These are phyloP conservation scores for Pipistrellus kuhlii DNA, from an alignment of 2,797 vertebrate species.

Conservation along the genomic window DNA sequence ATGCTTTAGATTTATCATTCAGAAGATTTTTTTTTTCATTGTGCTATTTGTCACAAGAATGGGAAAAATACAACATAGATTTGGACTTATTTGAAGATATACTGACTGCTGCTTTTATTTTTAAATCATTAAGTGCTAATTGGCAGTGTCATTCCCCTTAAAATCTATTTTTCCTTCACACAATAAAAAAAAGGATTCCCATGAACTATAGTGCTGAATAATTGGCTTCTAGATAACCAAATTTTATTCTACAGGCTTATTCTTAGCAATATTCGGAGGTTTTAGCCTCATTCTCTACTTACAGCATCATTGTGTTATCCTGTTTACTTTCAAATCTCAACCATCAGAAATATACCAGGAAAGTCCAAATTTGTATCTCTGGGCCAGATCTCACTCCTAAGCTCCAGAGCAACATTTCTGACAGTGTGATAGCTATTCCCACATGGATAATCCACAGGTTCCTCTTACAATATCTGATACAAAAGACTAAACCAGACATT, in stretches of 20 bases:
- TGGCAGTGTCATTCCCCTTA: background rate
- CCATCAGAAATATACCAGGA: background rate
- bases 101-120: background rate
- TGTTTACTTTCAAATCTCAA: background rate
- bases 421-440: background rate
- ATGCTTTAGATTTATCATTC: background rate
- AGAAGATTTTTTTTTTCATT: background rate
- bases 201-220: background rate
- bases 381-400: background rate
- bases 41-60: background rate
- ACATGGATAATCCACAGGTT: background rate
- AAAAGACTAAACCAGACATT: background rate
- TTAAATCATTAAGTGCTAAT: background rate
- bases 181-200: background rate
- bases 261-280: background rate
- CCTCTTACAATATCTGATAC: background rate
- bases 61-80: background rate
- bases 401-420: background rate
- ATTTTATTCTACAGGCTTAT: background rate
- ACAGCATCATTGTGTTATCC: background rate
- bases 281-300: background rate
- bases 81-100: background rate
- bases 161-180: background rate
- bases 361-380: background rate
- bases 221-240: background rate